Evolutionary conservation across 2,113 vertebrate species (phyloP).

Genomic region (Microtus oregoni): DNA sequence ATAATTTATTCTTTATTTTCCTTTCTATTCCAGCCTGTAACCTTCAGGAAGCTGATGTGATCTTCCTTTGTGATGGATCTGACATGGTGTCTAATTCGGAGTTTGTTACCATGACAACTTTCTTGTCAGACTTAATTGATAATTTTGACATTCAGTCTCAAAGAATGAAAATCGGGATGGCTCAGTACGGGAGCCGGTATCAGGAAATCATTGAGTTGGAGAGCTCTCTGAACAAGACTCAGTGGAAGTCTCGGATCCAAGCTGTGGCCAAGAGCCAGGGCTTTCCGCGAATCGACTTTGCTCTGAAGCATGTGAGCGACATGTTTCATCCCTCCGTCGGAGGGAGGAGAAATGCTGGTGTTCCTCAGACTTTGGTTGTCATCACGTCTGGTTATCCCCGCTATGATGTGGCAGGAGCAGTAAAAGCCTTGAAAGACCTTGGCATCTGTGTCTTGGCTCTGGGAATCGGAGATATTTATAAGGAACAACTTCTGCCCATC

Average conservation of each 20-base stretch:
- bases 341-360: slow-evolving; percentile 75
- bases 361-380: slow-evolving; percentile 81
- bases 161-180: slow-evolving; percentile 79
- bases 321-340: slow-evolving; percentile 68
- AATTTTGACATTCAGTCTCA: slow-evolving; percentile 67
- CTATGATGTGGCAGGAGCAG: slow-evolving; percentile 63
- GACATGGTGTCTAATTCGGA: slow-evolving; percentile 64
- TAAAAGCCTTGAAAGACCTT: slow-evolving; percentile 65
- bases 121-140: slow-evolving; percentile 78
- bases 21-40: slow-evolving; percentile 77
- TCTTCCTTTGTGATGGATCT: slow-evolving; percentile 86
- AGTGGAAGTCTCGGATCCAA: slow-evolving; percentile 70
- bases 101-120: slow-evolving; percentile 78
- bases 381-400: slow-evolving; percentile 70
- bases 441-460: slow-evolving; percentile 79
- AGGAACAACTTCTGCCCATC: slow-evolving; percentile 77
- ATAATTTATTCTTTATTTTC: neutral
- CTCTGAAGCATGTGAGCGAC: slow-evolving; percentile 60
- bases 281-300: slow-evolving; percentile 19
- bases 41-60: slow-evolving; percentile 75
- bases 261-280: slow-evolving; percentile 56
- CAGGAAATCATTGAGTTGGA: slow-evolving; percentile 73
- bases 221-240: slow-evolving; percentile 10
- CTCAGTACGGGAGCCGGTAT: slow-evolving; percentile 77
- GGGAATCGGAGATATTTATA: slow-evolving; percentile 75